Conservation (phyloP, 2,113 vertebrate genomes). For the Bubo scandiacus region DNA sequence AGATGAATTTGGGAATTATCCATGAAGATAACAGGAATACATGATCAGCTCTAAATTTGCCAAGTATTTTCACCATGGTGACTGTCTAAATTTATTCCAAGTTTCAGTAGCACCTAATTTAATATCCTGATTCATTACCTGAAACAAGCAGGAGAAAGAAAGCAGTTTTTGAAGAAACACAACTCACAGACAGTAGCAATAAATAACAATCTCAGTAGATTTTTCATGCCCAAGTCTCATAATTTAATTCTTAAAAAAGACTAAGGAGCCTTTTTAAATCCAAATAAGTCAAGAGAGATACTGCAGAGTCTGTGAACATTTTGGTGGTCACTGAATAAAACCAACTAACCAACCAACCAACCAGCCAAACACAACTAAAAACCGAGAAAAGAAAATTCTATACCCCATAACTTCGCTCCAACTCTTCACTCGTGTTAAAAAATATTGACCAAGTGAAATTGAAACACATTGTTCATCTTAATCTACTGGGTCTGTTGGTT, state of each 20-base stretch:
- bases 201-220: background rate
- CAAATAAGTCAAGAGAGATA: background rate
- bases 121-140: slow-evolving; percentile 1
- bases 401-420: background rate
- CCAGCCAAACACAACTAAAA: background rate
- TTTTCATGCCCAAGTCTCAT: background rate
- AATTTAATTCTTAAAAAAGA: background rate
- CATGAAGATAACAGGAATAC: background rate
- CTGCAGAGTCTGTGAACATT: background rate
- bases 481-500: background rate
- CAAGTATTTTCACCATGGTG: background rate
- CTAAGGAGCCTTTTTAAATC: background rate
- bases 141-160: slow-evolving; percentile 6
- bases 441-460: background rate
- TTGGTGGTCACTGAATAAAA: background rate
- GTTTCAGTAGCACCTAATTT: background rate
- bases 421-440: background rate
- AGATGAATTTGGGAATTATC: background rate
- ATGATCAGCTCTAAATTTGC: background rate
- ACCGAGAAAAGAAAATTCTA: background rate
- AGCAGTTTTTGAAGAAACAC: background rate
- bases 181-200: background rate
- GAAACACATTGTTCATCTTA: background rate
- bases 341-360: background rate
- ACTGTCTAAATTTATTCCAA: background rate